Conservation (phyloP, 1,140 invertebrate genomes). For the Drosophila rufa region DNA sequence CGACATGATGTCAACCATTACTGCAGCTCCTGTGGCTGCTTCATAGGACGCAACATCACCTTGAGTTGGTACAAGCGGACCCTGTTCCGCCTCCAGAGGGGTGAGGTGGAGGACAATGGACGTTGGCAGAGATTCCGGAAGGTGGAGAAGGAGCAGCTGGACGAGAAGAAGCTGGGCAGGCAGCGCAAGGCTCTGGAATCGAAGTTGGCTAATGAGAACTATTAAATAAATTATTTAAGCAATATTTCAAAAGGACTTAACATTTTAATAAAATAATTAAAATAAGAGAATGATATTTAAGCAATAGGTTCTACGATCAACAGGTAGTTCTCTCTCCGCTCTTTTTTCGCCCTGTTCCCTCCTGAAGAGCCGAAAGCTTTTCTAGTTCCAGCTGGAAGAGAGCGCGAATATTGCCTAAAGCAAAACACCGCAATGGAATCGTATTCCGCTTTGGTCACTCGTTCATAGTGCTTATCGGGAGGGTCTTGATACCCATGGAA, state of each 20-base stretch:
- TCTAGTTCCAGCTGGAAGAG: slow-evolving; percentile 34
- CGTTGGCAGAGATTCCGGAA: slow-evolving; percentile 67
- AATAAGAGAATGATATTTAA: background rate
- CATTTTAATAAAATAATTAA: background rate
- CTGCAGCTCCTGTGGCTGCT: slow-evolving; percentile 77
- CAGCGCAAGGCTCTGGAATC: slow-evolving; percentile 48
- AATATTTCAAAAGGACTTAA: background rate
- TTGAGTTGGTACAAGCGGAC: slow-evolving; percentile 79
- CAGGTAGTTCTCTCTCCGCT: slow-evolving; percentile 14
- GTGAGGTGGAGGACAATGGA: slow-evolving; percentile 69
- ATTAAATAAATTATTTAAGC: slow-evolving; percentile 18
- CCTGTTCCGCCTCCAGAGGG: slow-evolving; percentile 71
- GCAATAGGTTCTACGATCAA: background rate
- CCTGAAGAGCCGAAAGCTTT: slow-evolving; percentile 37
- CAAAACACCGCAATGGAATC: slow-evolving; percentile 8
- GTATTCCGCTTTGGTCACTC: background rate
- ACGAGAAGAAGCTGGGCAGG: slow-evolving; percentile 65
- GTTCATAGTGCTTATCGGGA: slow-evolving; percentile 24
- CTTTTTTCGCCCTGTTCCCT: slow-evolving; percentile 17
- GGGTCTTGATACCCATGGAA: background rate
- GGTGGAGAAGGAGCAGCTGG: slow-evolving; percentile 72
- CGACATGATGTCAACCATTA: slow-evolving; percentile 80
- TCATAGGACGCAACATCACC: slow-evolving; percentile 75
- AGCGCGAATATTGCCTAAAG: background rate
- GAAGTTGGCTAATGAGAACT: slow-evolving; percentile 6